phyloP scores from a whole-genome alignment of 2,113 vertebrate genomes.

The Muscicapa adusta region DNA sequence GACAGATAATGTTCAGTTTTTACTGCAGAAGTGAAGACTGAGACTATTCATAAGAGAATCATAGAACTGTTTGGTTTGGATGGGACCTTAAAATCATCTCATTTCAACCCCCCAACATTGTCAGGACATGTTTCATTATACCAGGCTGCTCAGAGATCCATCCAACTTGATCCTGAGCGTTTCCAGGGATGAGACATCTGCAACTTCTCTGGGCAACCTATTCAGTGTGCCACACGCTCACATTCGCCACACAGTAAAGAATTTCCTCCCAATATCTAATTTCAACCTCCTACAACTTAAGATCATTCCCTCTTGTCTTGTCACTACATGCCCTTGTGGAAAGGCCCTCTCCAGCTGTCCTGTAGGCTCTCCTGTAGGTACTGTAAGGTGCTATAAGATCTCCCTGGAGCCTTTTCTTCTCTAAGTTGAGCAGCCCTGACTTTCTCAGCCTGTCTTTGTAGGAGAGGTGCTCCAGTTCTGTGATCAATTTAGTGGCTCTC shows the following conservation, averaged over 20 bases:
- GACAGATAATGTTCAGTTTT: background rate
- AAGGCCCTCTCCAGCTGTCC: background rate
- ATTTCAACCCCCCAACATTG: rapidly evolving
- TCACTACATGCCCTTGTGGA: background rate
- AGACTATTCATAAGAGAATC: background rate
- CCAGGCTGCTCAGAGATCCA: background rate
- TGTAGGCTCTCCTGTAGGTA: too few species aligned
- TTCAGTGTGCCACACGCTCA: background rate
- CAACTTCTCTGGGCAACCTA: background rate
- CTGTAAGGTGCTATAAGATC: background rate
- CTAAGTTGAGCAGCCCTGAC: background rate
- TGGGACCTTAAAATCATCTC: background rate
- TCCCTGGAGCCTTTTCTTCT: background rate
- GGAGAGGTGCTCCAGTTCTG: background rate
- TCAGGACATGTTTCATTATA: background rate
- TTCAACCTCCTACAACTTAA: background rate
- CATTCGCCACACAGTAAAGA: background rate
- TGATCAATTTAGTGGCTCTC: background rate
- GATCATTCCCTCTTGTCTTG: background rate
- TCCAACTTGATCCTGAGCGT: background rate
- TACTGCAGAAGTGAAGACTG: background rate
- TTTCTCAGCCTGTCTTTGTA: background rate
- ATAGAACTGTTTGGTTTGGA: background rate
- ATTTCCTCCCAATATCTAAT: background rate
- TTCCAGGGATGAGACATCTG: background rate